A percentile compares a stretch with the other conserved stretches of the same genome.
Evolutionary conservation across 2,888 invertebrate genomes (phyloP).

Genomic region (Drosophila kanekoi): DNA sequence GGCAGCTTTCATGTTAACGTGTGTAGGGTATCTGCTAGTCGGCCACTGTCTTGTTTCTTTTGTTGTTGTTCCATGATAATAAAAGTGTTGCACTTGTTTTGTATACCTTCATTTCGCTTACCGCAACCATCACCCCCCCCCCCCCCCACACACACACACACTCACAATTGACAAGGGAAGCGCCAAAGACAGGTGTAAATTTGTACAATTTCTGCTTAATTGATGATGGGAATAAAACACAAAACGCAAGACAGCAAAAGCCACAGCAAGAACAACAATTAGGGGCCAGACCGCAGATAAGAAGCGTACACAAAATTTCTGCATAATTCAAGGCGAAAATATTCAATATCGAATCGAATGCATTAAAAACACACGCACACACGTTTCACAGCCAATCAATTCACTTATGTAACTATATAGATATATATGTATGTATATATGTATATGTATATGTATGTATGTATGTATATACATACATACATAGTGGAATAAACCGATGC

Average conservation of each 20-base stretch:
- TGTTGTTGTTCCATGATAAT: constrained; percentile 12
- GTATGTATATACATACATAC: neutral
- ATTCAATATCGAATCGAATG: constrained; percentile 51
- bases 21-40: no score
- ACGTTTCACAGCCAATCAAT: constrained; percentile 32
- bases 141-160: no score
- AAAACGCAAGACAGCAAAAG: constrained; percentile 7
- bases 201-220: constrained; percentile 19
- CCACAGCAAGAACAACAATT: neutral
- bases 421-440: neutral
- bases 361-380: constrained; percentile 57
- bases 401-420: constrained; percentile 25
- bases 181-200: constrained; percentile 17
- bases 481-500: no score
- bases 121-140: neutral
- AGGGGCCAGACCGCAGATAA: constrained; percentile 24
- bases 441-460: neutral
- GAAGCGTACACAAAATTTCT: constrained; percentile 38
- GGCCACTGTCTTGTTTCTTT: neutral
- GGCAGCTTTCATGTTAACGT: no score
- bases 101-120: neutral
- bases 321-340: constrained; percentile 35
- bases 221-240: constrained; percentile 20
- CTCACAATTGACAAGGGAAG: neutral
- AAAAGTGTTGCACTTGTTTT: constrained; percentile 7